Base-by-base conservation (phyloP, 1,140 invertebrate species). In the Saccostrea echinata region DNA sequence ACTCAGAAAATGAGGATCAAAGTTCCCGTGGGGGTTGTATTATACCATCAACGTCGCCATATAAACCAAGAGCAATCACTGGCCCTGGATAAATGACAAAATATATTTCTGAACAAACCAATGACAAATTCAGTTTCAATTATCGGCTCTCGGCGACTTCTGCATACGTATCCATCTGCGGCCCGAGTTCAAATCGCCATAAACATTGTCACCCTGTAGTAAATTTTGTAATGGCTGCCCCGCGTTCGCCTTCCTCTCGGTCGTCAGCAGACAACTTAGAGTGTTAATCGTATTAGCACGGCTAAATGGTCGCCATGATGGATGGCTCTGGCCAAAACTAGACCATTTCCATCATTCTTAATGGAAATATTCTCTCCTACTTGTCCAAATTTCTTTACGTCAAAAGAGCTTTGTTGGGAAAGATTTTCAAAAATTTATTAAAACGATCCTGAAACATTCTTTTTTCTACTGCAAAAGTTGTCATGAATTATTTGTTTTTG, bases 261-360 rank as follows among this genome's bases (percentile, higher is more conserved):
- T 84, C 84, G 84, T 88, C 88, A 84, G 71, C 76, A 43, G 80
- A 85, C 83, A 52, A 88, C 71, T 88, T 80, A 61, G 84, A 88
- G 88, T 64, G 76, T 88, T 88, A 88, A 88, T 88, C 88, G 68
- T 85, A 88, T 88, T 88, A 88, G 85, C 82, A 85, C 83, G 51
- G 84, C 84, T 85, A 86, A 88, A 88, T 88, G 88, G 86, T 80
- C 76, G 80, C 35, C 86, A 86, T 88, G 88, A 88, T 88, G 81
- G 86, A 88, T 88, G 82, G 27, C 81, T 85, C 80, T 88, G 61
- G 86, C 88, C 88, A 88, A 82, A 86, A 68, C 30, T 76, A 88
- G 86, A 76, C 30, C 68, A 27, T 76, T 76, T 16, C 68, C 27
- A 76, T 76, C 68, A 33, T 27, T 76, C 68, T 76, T 76, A 76